Conservation (phyloP, 1,140 invertebrate species). For the Drosophila paulistorum region DNA sequence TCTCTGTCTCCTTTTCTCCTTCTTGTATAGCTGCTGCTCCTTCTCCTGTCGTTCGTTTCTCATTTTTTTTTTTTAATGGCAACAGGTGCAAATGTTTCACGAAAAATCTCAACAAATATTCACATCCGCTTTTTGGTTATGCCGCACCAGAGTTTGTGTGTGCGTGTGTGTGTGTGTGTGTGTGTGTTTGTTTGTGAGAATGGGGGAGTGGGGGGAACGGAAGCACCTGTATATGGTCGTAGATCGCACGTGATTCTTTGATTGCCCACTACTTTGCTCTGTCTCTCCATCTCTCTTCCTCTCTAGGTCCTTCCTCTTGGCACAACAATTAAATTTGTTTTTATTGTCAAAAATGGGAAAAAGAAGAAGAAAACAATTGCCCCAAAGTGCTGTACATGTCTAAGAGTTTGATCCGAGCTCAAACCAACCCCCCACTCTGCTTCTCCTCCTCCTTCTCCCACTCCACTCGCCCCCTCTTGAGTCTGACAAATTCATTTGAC, state of each 20-base stretch:
- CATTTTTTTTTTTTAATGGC: constrained; percentile 32
- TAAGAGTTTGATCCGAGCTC: constrained; percentile 45
- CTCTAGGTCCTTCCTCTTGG: constrained; percentile 3
- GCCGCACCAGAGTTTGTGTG: neutral
- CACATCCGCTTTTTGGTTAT: constrained; percentile 56
- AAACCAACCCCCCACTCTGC: constrained; percentile 3
- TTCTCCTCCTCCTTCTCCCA: neutral
- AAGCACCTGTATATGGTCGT: constrained; percentile 65
- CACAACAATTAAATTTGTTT: constrained; percentile 56
- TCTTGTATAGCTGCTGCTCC: no score
- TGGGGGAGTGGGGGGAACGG: constrained; percentile 41
- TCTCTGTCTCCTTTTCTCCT: neutral
- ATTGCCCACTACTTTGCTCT: neutral
- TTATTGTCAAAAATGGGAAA: constrained; percentile 30
- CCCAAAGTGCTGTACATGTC: constrained; percentile 53
- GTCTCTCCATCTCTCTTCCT: neutral
- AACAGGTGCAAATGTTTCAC: constrained; percentile 66
- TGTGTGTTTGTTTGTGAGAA: neutral
- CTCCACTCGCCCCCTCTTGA: constrained; percentile 13
- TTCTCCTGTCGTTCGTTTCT: constrained; percentile 14
- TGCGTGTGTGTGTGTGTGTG: neutral
- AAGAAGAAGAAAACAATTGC: constrained; percentile 1
- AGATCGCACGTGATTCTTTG: constrained; percentile 58
- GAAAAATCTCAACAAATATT: constrained; percentile 72
- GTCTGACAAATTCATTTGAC: constrained; percentile 79